A percentile compares a stretch with the other conserved stretches of the same genome.
Conservation (phyloP, 2,797 vertebrate genomes). For the Fistularia tabacaria region DNA sequence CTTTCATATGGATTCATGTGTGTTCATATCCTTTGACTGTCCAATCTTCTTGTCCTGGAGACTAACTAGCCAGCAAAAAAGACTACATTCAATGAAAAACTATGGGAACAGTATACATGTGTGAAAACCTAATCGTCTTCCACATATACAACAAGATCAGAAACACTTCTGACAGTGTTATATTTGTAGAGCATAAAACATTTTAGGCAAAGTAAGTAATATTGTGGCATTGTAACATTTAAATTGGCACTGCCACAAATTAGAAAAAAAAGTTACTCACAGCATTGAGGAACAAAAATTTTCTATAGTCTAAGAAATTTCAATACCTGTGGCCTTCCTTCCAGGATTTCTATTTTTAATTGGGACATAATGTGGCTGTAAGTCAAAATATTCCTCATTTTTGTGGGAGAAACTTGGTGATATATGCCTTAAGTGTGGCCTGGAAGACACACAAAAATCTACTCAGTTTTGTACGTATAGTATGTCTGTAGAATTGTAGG, state of each 20-base stretch:
- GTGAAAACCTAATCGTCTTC: conserved; percentile 47
- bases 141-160: conserved; percentile 36
- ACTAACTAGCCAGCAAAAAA: conserved; percentile 39
- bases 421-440: conserved; percentile 49
- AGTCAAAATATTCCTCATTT: conserved; percentile 67
- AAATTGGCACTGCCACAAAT: not conserved
- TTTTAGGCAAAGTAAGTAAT: too few relatives aligned
- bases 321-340: conserved; percentile 48
- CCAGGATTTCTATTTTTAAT: conserved; percentile 66
- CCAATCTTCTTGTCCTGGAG: too few relatives aligned
- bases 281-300: conserved; percentile 26
- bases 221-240: too few relatives aligned
- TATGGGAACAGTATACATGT: conserved; percentile 60
- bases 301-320: conserved; percentile 61
- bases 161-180: conserved; percentile 1
- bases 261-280: not conserved
- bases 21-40: too few relatives aligned
- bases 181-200: too few relatives aligned
- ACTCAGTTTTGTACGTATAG: conserved; percentile 32
- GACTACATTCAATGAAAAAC: conserved; percentile 51
- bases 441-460: conserved; percentile 36
- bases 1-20: too few relatives aligned
- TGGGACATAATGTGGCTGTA: conserved; percentile 64
- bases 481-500: conserved; percentile 58
- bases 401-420: conserved; percentile 69